These are phyloP conservation scores for Nephila pilipes DNA, from an alignment of 1,140 invertebrate species.

Conservation along the genomic window DNA sequence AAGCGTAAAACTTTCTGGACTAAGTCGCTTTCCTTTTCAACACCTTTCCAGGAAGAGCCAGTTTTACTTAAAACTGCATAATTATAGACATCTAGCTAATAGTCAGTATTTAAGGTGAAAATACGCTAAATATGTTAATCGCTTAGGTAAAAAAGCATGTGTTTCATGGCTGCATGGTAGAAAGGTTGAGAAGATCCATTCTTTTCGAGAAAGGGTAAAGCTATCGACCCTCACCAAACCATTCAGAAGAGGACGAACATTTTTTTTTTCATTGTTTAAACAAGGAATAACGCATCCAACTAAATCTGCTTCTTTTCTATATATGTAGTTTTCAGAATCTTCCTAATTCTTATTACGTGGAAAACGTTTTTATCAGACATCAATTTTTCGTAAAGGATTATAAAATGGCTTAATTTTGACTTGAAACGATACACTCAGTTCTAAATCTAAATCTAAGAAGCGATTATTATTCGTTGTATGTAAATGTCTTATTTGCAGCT, in stretches of 20 bases:
- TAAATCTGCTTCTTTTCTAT: not conserved
- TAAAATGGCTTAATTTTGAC: no score
- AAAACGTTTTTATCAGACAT: not conserved
- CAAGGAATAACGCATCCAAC: no score
- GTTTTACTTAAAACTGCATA: not conserved
- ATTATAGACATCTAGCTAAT: conserved; percentile 5
- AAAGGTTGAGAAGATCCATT: not conserved
- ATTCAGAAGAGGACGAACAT: not conserved
- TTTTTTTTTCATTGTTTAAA: no score
- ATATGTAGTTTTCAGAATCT: no score
- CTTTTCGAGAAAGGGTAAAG: not conserved
- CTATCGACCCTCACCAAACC: not conserved
- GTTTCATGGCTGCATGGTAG: not conserved
- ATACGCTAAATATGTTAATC: not conserved
- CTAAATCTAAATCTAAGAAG: no score
- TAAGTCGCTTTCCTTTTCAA: conserved; percentile 37
- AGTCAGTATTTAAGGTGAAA: conserved; percentile 19
- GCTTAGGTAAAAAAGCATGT: not conserved
- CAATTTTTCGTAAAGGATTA: no score
- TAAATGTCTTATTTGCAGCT: no score
- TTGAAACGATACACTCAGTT: no score
- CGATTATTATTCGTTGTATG: no score
- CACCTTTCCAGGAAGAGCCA: conserved; percentile 14
- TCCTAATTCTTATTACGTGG: no score
- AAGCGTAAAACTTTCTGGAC: conserved; percentile 6